Percentiles rank a stretch among this genome's conserved stretches.
These are phyloP conservation scores for Hirundo rustica DNA, from an alignment of 2,797 vertebrate species.

Conservation along the genomic window DNA sequence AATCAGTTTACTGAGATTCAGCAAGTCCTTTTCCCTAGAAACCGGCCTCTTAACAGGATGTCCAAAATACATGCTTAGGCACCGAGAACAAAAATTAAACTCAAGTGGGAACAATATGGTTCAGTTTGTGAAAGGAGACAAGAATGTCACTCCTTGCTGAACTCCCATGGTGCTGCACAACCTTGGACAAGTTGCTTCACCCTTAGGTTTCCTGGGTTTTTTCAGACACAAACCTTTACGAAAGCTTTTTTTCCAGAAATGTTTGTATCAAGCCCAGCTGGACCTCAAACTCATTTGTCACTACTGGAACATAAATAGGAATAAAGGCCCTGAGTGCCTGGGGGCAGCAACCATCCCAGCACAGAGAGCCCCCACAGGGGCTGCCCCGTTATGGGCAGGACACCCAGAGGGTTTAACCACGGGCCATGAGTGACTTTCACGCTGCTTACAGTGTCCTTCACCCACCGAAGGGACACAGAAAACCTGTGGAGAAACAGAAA, in stretches of 20 bases:
- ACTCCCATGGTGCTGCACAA: background rate
- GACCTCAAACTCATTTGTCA: background rate
- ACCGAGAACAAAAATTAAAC: background rate
- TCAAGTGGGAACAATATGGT: background rate
- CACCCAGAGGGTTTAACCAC: background rate
- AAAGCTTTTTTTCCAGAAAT: background rate
- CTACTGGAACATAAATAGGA: background rate
- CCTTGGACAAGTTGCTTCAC: background rate
- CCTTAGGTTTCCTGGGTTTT: background rate
- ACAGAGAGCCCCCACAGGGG: background rate
- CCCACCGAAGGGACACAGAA: background rate
- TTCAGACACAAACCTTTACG: background rate
- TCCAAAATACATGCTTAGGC: background rate
- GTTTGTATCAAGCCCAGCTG: background rate
- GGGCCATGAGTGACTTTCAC: background rate
- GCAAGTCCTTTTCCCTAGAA: conserved; percentile 21
- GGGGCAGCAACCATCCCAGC: background rate
- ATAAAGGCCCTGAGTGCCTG: background rate
- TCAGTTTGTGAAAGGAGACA: background rate
- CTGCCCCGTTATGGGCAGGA: background rate
- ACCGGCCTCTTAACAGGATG: background rate
- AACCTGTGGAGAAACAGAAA: background rate
- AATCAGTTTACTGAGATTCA: background rate
- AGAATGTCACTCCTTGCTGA: background rate
- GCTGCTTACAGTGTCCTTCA: background rate